Base-by-base conservation (phyloP, 2,888 invertebrate genomes). In the Acheta domesticus region DNA sequence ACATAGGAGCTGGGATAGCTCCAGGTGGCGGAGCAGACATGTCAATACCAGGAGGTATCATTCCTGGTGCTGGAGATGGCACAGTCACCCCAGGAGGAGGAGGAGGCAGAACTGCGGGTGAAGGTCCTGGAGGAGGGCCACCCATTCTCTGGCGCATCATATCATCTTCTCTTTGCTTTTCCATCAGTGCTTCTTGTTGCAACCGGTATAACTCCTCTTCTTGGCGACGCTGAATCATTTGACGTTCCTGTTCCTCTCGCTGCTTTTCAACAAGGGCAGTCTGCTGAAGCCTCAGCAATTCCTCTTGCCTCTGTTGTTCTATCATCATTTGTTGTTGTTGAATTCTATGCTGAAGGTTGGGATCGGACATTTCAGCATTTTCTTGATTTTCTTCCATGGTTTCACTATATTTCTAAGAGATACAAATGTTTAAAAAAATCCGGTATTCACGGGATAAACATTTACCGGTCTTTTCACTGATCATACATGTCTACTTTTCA, bases 271-370 rank as follows among this genome's bases (percentile, higher is more conserved):
- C 82, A 11, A 82, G 77, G 11, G 82, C 80, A 48, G 75, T 75
- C 79, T 83, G 84, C 77, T 84, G 84, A n/a, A 83, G 82, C 0
- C 83, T 82, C 49, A 84, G 81, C 14, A 83, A 79, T 77, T 84
- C 83, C 48, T 84, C 84, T 77, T 84, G 84, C 14, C 83, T 81
- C 78, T 84, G 84, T 50, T 84, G 84, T 77, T 84, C 84, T 21
- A 84, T 82, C 83, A 84, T 83, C 50, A 83, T 81, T 78, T 83
- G 83, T 74, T 84, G 84, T 50, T 84, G 83, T 20, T 83, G 83
- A 76, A 84, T 83, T 49, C 83, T 82, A 76, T 82, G 82, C 49
- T 83, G 82, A 62, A 62, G 62, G 62, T 62, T 62, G n/a, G 62
- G 62, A 62, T 62, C 62, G 62, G 49, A 36, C 74, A 21, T 12